These are phyloP conservation scores for Aphelenchoides besseyi DNA, from an alignment of 1,140 invertebrate species.

Conservation along the genomic window DNA sequence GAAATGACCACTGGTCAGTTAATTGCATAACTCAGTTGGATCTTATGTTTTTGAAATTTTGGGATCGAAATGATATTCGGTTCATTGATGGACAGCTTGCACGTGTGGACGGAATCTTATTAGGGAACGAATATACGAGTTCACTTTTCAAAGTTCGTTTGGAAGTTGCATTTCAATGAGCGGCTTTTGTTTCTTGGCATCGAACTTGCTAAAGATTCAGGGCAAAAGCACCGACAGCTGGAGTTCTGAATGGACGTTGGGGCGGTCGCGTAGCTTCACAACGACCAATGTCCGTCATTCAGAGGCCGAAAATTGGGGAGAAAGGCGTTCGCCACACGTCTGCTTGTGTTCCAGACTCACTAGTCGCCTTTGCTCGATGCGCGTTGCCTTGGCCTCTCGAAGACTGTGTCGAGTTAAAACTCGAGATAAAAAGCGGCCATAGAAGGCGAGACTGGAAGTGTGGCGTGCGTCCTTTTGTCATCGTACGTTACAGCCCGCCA, in stretches of 20 bases:
- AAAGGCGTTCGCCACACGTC: not conserved
- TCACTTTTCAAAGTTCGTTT: too few species aligned
- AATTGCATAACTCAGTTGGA: not conserved
- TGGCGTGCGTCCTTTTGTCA: not conserved
- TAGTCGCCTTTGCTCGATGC: not conserved
- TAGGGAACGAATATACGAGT: too few species aligned
- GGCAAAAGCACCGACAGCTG: not conserved
- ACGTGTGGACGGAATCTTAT: too few species aligned
- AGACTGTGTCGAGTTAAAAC: not conserved
- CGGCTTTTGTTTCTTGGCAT: too few species aligned
- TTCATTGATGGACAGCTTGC: not conserved
- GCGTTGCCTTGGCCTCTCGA: not conserved
- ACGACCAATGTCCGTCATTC: not conserved
- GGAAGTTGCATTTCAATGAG: too few species aligned
- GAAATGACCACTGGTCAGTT: too few species aligned
- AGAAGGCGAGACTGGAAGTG: not conserved
- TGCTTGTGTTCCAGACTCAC: not conserved
- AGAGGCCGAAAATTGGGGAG: not conserved
- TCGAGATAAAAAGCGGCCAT: not conserved
- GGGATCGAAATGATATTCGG: not conserved
- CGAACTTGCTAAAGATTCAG: too few species aligned
- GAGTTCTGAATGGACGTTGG: not conserved
- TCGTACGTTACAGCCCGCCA: not conserved
- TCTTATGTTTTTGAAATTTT: not conserved
- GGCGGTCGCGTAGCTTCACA: not conserved